Percentiles rank a stretch among this genome's conserved stretches.
Conservation (phyloP, 2,888 invertebrate genomes). For the Eupithecia subumbrata region DNA sequence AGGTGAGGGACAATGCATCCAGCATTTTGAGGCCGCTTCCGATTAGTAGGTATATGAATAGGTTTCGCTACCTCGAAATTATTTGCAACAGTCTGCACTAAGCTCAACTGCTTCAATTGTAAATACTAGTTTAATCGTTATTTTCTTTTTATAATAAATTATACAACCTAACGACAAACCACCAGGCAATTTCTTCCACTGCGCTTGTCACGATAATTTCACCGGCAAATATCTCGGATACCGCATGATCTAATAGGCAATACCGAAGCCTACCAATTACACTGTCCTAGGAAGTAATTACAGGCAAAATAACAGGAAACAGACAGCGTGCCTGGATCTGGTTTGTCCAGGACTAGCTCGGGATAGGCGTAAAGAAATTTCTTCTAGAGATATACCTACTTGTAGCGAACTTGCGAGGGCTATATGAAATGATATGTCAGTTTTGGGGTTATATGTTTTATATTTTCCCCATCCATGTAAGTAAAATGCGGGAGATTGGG, state of each 20-base stretch:
- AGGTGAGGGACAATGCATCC: too few species aligned
- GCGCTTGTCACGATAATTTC: slow-evolving; percentile 11
- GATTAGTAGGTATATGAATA: too few species aligned
- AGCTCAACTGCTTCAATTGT: too few species aligned
- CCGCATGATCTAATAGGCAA: slow-evolving; percentile 15
- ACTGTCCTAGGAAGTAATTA: slow-evolving; percentile 29
- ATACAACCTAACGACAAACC: background rate
- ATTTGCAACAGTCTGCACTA: too few species aligned
- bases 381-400: background rate
- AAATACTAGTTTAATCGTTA: too few species aligned
- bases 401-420: background rate
- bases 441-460: too few species aligned
- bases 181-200: slow-evolving; percentile 17
- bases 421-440: background rate
- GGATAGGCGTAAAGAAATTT: background rate
- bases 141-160: too few species aligned
- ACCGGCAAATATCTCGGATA: slow-evolving; percentile 17
- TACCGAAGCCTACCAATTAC: slow-evolving; percentile 23
- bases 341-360: background rate
- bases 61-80: too few species aligned
- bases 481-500: too few species aligned
- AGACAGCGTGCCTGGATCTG: slow-evolving; percentile 2
- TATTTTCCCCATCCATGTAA: too few species aligned
- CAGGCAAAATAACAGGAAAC: slow-evolving; percentile 12
- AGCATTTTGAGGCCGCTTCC: too few species aligned